These are phyloP conservation scores for Platanista minor DNA, from an alignment of 2,113 vertebrate genomes.

Conservation along the genomic window DNA sequence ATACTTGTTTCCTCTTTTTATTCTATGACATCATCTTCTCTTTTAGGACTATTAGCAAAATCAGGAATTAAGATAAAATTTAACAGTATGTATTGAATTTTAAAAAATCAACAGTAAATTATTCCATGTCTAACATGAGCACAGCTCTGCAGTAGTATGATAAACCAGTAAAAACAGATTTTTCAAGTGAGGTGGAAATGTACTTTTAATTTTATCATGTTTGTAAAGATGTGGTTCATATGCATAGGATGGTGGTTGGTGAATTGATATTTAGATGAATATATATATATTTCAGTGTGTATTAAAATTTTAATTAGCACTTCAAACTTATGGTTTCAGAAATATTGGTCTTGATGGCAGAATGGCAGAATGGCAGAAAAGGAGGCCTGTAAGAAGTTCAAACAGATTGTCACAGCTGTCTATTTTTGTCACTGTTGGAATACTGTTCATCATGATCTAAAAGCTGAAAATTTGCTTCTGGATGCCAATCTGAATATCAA, in stretches of 20 bases:
- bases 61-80: neutral
- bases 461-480: slow-evolving; percentile 97
- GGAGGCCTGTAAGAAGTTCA: slow-evolving; percentile 96
- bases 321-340: neutral
- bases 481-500: slow-evolving; percentile 95
- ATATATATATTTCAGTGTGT: neutral
- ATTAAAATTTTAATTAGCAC: neutral
- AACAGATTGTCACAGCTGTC: slow-evolving; percentile 96
- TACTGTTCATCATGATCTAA: slow-evolving; percentile 97
- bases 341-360: slow-evolving; percentile 82
- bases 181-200: neutral
- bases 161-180: neutral
- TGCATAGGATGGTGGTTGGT: neutral
- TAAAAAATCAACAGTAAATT: neutral
- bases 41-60: neutral
- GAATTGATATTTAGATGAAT: neutral
- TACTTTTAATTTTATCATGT: neutral
- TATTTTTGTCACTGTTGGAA: slow-evolving; percentile 98
- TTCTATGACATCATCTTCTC: neutral
- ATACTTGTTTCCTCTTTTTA: neutral
- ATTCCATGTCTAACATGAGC: neutral
- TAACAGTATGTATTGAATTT: neutral
- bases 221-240: neutral
- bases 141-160: neutral
- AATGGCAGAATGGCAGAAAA: slow-evolving; percentile 97